Evolutionary conservation across 2,888 invertebrate species (phyloP), one percentile per base, ranked within the genome.

Genomic region (Pachycephus smyrnensis): DNA sequence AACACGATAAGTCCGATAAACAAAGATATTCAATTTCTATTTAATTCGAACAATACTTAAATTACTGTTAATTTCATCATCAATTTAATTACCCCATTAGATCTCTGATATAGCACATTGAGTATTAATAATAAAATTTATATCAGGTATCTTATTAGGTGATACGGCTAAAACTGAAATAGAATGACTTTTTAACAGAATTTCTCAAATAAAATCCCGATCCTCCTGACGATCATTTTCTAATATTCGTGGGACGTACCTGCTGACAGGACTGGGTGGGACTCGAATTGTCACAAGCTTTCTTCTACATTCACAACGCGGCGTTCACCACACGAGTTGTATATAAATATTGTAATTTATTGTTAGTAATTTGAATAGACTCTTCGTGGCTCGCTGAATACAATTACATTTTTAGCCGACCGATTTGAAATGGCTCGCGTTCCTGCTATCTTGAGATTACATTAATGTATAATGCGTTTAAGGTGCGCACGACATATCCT

Each of bases 381-480:
- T 6, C 40, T 55, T 40, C 1, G 55, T 23, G 9, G 6, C 55
- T 55, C 23, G 55, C 55, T 55, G 55, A 55, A 55, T 55, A 23
- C 55, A 55, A 55, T 23, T 23, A 55, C 6, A 55, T 55, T 55
- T 55, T 23, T 55, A 55, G 2, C 23, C 55, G 55, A 55, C 55
- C 23, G 40, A 23, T 55, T 55, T 55, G 40, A 55, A 55, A 55
- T 55, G 23, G 23, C 9, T 55, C 40, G 40, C 40, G 6, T 9
- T 23, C 40, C 40, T 23, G 23, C 81, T 78, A 79, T 77, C 79
- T 36, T 30, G 35, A 77, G 80, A 82, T 83, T 82, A 79, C 80
- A 81, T 82, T 84, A 84, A 77, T 76, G 77, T 76, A 76, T 81
- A 80, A 84, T 82, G 82, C 79, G 80, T 82, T 82, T 79, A 80